Evolutionary conservation across 2,797 vertebrate species (phyloP), one percentile per base, ranked within the genome.

Genomic region (Danio kyathit): DNA sequence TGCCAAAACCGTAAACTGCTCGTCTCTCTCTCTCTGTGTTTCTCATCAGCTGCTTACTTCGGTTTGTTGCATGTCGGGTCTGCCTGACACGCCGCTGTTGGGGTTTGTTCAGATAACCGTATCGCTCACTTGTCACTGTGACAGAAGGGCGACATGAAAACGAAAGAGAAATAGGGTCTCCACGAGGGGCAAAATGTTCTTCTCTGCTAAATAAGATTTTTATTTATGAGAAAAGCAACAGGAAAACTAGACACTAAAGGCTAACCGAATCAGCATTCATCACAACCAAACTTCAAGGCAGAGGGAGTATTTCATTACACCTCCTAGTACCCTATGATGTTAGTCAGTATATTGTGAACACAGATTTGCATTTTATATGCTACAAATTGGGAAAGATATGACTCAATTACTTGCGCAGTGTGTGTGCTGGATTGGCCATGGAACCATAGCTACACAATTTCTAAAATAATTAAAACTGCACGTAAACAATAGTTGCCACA

Each of bases 61-160:
- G 19, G 46, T 79, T 40, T 64, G 38, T 59, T 51, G 56, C 44
- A 5, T 71, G 56, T 51, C 5, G 29, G 13, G 46, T 71, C 17
- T 60, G 6, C 49, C 48, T 79, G 71, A 46, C 63, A 57, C 13
- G 67, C 7, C 46, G 14, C 57, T 74, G 75, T 44, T 80, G 64
- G 29, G 38, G 69, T 60, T 79, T 79, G 64, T 83, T 66, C 48
- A 74, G 60, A 66, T 71, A 71, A 79, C 57, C 17, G 12, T 61
- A 77, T 77, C 64, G 67, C 17, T 79, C 65, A 21, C 46, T 70
- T 79, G 76, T 79, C 76, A 52, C 54, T 51, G 66, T 19, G 51
- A 66, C 19, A 43, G 63, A 67, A 51, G 1, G 29, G 46, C 46
- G 29, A 70, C 0, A 1, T 13, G 7, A 41, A 40, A 49, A 79